Percentiles rank a stretch among this genome's conserved stretches.
phyloP scores from a whole-genome alignment of 2,797 vertebrate genomes.

The Leuciscus waleckii region DNA sequence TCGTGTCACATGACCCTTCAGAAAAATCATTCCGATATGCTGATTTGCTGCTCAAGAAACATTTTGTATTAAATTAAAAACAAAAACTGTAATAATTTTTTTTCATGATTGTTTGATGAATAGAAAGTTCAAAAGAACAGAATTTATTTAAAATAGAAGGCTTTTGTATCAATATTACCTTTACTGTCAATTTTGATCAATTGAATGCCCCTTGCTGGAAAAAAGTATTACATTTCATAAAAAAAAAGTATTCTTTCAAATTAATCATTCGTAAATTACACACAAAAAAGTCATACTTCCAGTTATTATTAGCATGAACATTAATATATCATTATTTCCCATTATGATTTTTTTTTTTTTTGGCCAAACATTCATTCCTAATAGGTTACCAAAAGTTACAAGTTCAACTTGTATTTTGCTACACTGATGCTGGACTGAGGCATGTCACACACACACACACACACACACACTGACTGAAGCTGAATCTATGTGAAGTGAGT shows the following conservation, averaged over 20 bases:
- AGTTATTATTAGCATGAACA: not conserved
- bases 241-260: not conserved
- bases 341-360: not conserved
- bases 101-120: not conserved
- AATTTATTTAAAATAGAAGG: not conserved
- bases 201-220: too few relatives aligned
- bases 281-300: not conserved
- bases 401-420: not conserved
- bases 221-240: too few relatives aligned
- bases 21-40: not conserved
- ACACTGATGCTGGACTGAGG: conserved; percentile 13
- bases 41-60: not conserved
- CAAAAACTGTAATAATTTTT: not conserved
- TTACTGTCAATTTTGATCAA: too few relatives aligned
- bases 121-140: not conserved
- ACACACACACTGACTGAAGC: not conserved
- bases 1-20: not conserved
- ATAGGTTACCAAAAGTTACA: not conserved
- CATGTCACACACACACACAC: not conserved
- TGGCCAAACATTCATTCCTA: not conserved
- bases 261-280: not conserved
- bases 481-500: not conserved
- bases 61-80: not conserved
- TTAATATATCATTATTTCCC: not conserved
- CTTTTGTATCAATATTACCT: not conserved